Evolutionary conservation across 1,140 invertebrate species (phyloP).

Genomic region (Melipona quadrifasciata): DNA sequence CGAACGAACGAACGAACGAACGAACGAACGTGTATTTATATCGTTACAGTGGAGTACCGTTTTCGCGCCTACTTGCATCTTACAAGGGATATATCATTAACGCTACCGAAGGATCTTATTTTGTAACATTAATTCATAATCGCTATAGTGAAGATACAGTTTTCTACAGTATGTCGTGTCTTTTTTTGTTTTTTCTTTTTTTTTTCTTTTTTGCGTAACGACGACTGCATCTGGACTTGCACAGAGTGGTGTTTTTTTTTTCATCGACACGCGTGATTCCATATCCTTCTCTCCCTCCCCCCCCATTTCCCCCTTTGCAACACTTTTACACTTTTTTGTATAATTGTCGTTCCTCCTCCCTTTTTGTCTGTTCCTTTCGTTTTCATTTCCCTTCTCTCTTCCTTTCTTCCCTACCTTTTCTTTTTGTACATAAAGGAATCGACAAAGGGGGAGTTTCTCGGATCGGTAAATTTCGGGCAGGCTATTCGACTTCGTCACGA

Average conservation of each 20-base stretch:
- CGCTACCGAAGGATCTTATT: slow-evolving; percentile 74
- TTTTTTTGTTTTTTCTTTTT: neutral
- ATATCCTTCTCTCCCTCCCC: neutral
- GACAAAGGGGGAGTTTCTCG: slow-evolving; percentile 13
- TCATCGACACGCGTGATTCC: neutral
- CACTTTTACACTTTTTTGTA: too few species aligned
- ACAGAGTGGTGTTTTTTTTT: neutral
- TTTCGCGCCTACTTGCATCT: slow-evolving; percentile 66
- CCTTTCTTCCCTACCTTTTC: neutral
- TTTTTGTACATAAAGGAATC: slow-evolving; percentile 9
- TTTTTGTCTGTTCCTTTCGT: neutral
- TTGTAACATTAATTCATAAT: slow-evolving; percentile 74
- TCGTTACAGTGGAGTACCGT: slow-evolving; percentile 73
- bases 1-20: slow-evolving; percentile 73
- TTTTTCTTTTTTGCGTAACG: slow-evolving; percentile 17
- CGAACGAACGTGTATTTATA: slow-evolving; percentile 72
- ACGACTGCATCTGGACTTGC: slow-evolving; percentile 40
- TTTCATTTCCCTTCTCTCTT: neutral
- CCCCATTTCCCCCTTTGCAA: neutral
- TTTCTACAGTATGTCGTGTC: slow-evolving; percentile 54
- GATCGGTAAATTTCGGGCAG: neutral
- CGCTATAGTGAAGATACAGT: slow-evolving; percentile 63
- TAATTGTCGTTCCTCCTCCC: neutral
- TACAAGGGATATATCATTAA: slow-evolving; percentile 72
- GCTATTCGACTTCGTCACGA: neutral